Base-by-base conservation (phyloP, 2,113 vertebrate species). In the Amazona guildingii region DNA sequence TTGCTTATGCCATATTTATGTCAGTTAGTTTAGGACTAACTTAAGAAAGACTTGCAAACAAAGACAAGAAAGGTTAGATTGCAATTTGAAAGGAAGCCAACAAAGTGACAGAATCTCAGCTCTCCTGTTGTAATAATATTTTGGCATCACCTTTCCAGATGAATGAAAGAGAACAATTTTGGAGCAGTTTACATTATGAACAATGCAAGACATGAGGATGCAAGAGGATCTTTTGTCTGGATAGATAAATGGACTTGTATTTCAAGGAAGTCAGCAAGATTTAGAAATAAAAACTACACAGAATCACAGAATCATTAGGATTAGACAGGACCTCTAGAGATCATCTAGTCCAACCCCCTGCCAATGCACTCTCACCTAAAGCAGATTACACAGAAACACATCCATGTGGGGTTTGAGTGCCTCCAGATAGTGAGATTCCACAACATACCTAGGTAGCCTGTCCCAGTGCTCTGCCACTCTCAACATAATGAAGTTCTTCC, bases 171-270 rank as follows among this genome's bases (percentile, higher is more conserved):
- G 18, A 57, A 31, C 9, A 79, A 28, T 31, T 64, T 69, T 52
- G 25, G 62, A 66, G 68, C 1, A 0, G 15, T 69, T 84, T 51
- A 33, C 31, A 13, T 25, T 33, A 74, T 41, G 69, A 77, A 64
- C 3, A 41, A 5, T 12, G 14, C 3, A 25, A 64, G 39, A 43
- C 35, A 43, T 1, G 0, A 72, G 20, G 21, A 31, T 27, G 17
- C 1, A 1, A 68, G 19, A 62, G 33, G 9, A 25, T 12, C 43
- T 80, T 79, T 76, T 61, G 31, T 61, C 55, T 63, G 27, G 67
- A 44, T n/a, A 48, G 18, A 35, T 63, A 59, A 66, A 33, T 7
- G 29, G n/a, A 63, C 54, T 64, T 46, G 18, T 18, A n/a, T 25
- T 59, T 83, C 57, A 73, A 43, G 33, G 15, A 86, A 92, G 44